Evolutionary conservation across 1,140 invertebrate species (phyloP).

Genomic region (Drosophila neocordata): DNA sequence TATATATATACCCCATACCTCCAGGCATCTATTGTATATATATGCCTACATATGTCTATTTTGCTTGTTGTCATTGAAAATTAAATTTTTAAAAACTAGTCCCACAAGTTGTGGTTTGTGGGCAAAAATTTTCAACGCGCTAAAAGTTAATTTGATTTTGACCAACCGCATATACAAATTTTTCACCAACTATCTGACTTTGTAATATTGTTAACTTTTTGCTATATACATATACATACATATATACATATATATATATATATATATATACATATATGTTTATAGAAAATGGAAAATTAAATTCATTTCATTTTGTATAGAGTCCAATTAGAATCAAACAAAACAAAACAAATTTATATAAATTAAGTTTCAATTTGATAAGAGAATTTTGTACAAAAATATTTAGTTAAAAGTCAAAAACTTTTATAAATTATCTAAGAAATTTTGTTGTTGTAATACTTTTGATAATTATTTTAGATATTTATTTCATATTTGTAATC

Average conservation of each 20-base stretch:
- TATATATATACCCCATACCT: too few species aligned
- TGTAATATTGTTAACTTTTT: constrained; percentile 24
- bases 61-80: constrained; percentile 19
- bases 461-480: too few species aligned
- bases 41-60: not conserved
- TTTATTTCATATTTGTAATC: too few species aligned
- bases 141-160: constrained; percentile 71
- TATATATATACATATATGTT: constrained; percentile 5
- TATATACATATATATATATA: too few species aligned
- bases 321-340: too few species aligned
- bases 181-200: constrained; percentile 57
- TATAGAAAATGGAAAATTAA: constrained; percentile 37
- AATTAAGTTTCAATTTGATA: too few species aligned
- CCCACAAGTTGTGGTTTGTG: constrained; percentile 28
- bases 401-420: too few species aligned
- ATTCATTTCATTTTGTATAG: not conserved
- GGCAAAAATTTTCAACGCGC: constrained; percentile 42
- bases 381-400: too few species aligned
- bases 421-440: too few species aligned
- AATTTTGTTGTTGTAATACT: too few species aligned
- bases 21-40: not conserved
- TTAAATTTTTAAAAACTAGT: constrained; percentile 42
- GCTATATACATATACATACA: not conserved
- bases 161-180: constrained; percentile 60
- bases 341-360: too few species aligned